Base-by-base conservation (phyloP, 2,888 invertebrate genomes). In the Aphidoletes aphidimyza region DNA sequence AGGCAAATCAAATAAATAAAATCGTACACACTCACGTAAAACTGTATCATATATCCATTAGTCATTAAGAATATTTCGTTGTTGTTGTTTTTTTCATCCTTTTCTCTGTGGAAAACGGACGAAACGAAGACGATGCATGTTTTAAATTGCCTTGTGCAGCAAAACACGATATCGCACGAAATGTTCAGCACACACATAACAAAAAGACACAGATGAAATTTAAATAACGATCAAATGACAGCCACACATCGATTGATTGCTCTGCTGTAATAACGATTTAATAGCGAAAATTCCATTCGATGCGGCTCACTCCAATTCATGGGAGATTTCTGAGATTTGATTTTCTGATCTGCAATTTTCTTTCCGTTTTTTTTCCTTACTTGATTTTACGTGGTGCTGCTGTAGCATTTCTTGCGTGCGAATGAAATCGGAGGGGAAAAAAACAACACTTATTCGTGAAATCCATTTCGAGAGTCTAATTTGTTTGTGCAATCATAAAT, bases 1-100 rank as follows among this genome's bases (percentile, higher is more conserved):
- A 81, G 81, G 81, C 81, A 37, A 37, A 81, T 81, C 81, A 81
- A 81, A 81, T 81, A 81, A 81, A 81, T 81, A 81, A 81, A 81
- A 37, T 37, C 81, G 81, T 69, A 69, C 37, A 81, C 37, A 37
- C 17, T n/a, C 34, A 81, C 36, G 39, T 81, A 81, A n/a, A 81
- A 81, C 81, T 81, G 81, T 37, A 37, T 69, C 69, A 69, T 69
- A 69, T 30, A 69, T 69, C 69, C 69, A 69, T 69, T 69, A 69
- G 30, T 69, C 69, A 69, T 69, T 69, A 54, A 54, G 54, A n/a
- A 54, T 9, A n/a, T n/a, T 42, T 42, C 22, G 26, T 54, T 19
- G 2, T n/a, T 2, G 5, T 26, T 54, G 5, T n/a, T 54, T 54
- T 54, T 54, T n/a, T n/a, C n/a, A n/a, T n/a, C n/a, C n/a, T n/a